Conservation (phyloP, 2,797 vertebrate species). For the Molossus molossus region DNA sequence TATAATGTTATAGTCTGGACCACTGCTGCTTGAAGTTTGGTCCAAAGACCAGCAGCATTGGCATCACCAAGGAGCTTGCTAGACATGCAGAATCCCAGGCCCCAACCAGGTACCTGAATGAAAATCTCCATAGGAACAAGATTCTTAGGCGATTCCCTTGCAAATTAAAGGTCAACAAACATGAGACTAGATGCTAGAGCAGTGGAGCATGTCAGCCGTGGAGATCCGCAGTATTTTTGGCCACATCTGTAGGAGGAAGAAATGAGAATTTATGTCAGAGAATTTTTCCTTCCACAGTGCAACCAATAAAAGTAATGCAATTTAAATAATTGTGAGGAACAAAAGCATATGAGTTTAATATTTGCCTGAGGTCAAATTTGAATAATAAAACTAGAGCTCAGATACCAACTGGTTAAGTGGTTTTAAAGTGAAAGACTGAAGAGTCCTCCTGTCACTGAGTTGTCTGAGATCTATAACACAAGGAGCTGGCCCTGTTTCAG, state of each 20-base stretch:
- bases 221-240: not conserved
- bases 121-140: not conserved
- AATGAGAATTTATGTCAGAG: not conserved
- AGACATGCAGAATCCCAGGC: not conserved
- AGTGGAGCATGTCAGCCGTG: not conserved
- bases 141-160: not conserved
- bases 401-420: not conserved
- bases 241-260: not conserved
- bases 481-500: not conserved
- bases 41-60: not conserved
- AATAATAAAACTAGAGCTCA: not conserved
- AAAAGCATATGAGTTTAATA: constrained; percentile 4
- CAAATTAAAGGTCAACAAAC: not conserved
- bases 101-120: not conserved
- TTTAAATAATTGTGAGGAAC: constrained; percentile 55
- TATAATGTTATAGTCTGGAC: not conserved
- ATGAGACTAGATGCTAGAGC: not conserved
- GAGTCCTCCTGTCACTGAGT: not conserved
- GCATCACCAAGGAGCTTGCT: not conserved
- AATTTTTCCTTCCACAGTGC: not conserved
- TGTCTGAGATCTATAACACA: not conserved
- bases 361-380: constrained; percentile 37
- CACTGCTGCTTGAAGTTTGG: not conserved
- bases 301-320: constrained; percentile 19
- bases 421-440: not conserved